Evolutionary conservation across 2,113 vertebrate genomes (phyloP).

Genomic region (Myotis lucifugus): DNA sequence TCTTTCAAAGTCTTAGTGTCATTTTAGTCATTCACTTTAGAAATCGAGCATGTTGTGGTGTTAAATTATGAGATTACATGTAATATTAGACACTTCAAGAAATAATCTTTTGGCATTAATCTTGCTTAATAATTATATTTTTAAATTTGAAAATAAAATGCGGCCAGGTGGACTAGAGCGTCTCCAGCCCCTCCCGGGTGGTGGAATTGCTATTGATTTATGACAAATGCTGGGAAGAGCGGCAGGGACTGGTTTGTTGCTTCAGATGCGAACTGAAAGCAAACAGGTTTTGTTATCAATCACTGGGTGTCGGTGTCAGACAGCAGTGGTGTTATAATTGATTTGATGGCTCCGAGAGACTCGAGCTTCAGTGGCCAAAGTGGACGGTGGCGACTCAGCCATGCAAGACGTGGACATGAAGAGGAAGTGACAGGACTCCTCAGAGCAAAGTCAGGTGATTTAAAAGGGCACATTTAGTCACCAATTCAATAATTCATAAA

Average conservation of each 20-base stretch:
- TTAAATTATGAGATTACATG: constrained; percentile 48
- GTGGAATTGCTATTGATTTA: constrained; percentile 96
- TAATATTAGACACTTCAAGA: constrained; percentile 67
- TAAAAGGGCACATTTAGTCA: constrained; percentile 69
- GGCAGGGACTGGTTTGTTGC: constrained; percentile 89
- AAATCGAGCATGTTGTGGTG: neutral
- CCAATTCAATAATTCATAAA: constrained; percentile 63
- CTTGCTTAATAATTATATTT: constrained; percentile 80
- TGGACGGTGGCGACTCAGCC: constrained; percentile 79
- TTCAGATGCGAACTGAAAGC: constrained; percentile 91
- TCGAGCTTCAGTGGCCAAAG: constrained; percentile 80
- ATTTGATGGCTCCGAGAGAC: constrained; percentile 85
- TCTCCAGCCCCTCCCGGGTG: constrained; percentile 86
- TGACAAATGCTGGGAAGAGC: constrained; percentile 91
- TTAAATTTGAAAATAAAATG: constrained; percentile 80
- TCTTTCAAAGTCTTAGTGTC: constrained; percentile 1
- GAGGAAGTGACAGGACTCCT: constrained; percentile 86
- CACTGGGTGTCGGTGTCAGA: constrained; percentile 85
- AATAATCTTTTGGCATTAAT: constrained; percentile 77
- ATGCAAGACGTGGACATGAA: constrained; percentile 85
- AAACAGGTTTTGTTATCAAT: constrained; percentile 95
- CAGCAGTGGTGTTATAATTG: constrained; percentile 84
- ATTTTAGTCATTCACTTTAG: constrained; percentile 2
- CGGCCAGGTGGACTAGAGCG: constrained; percentile 84
- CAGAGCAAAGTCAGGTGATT: constrained; percentile 81